These are phyloP conservation scores for Platorchestia sp. DNA, from an alignment of 1,140 invertebrate species.

Conservation along the genomic window DNA sequence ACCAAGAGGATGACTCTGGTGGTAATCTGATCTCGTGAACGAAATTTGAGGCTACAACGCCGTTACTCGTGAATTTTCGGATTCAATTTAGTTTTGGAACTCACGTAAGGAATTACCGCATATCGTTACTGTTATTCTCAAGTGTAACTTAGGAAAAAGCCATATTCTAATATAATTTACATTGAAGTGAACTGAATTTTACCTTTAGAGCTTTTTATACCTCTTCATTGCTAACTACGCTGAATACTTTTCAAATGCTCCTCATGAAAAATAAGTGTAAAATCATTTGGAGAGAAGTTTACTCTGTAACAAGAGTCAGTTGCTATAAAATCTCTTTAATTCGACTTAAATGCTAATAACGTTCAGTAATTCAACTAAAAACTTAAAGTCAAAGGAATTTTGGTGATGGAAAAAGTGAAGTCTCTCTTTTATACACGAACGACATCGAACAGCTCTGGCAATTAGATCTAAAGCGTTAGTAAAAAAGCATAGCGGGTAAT, in stretches of 20 bases:
- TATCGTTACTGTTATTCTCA: background rate
- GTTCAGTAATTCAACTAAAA: too few relatives aligned
- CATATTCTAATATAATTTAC: background rate
- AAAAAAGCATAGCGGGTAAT: too few relatives aligned
- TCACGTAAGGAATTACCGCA: background rate
- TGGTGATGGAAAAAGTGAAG: too few relatives aligned
- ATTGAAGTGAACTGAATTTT: background rate
- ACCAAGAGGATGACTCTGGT: conserved; percentile 19
- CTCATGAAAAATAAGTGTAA: too few relatives aligned
- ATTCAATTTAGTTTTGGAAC: background rate
- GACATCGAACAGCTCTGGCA: too few relatives aligned
- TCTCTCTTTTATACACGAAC: too few relatives aligned
- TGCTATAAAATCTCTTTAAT: too few relatives aligned
- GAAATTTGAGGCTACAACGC: conserved; percentile 18
- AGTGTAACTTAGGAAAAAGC: background rate
- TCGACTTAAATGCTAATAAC: too few relatives aligned
- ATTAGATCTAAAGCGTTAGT: too few relatives aligned
- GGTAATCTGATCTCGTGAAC: conserved; percentile 39
- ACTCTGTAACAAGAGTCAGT: too few relatives aligned
- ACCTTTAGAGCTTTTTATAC: background rate
- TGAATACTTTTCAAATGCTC: background rate
- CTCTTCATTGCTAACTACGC: background rate
- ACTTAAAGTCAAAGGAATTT: too few relatives aligned
- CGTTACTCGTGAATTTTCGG: conserved; percentile 36
- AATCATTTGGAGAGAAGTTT: too few relatives aligned